These are phyloP conservation scores for Drosophila emarginata DNA, from an alignment of 2,888 invertebrate genomes.

Conservation along the genomic window DNA sequence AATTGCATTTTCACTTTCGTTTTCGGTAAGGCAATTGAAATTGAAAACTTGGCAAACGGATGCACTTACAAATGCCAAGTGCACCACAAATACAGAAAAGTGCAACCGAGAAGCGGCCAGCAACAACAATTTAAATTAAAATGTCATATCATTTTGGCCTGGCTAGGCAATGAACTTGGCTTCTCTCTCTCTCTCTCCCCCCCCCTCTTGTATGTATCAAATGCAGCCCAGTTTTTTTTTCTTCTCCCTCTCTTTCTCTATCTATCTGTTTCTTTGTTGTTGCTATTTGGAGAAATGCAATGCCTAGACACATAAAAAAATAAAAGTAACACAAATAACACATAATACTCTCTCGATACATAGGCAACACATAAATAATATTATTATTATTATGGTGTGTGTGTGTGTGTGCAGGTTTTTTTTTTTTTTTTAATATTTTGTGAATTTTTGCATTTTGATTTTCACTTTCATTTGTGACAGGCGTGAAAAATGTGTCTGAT, in stretches of 20 bases:
- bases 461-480: constrained; percentile 54
- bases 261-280: background rate
- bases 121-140: constrained; percentile 20
- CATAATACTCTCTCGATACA: background rate
- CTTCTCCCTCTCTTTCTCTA: background rate
- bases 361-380: background rate
- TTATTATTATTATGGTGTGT: background rate
- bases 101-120: constrained; percentile 15
- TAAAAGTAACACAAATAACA: constrained; percentile 33
- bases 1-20: constrained; percentile 72
- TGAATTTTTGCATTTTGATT: constrained; percentile 42
- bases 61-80: constrained; percentile 65
- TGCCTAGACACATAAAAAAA: constrained; percentile 62
- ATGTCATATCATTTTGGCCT: background rate
- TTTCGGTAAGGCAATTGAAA: constrained; percentile 62
- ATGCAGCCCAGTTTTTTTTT: background rate
- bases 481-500: constrained; percentile 17
- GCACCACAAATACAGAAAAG: too few relatives aligned
- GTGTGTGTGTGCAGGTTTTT: background rate
- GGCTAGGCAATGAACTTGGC: constrained; percentile 3
- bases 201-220: background rate
- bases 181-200: background rate
- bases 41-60: constrained; percentile 76
- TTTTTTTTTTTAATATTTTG: background rate
- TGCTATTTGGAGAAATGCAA: constrained; percentile 65